These are phyloP conservation scores for Triplophysa yarkandensis DNA, from an alignment of 2,797 vertebrate species.

Conservation along the genomic window DNA sequence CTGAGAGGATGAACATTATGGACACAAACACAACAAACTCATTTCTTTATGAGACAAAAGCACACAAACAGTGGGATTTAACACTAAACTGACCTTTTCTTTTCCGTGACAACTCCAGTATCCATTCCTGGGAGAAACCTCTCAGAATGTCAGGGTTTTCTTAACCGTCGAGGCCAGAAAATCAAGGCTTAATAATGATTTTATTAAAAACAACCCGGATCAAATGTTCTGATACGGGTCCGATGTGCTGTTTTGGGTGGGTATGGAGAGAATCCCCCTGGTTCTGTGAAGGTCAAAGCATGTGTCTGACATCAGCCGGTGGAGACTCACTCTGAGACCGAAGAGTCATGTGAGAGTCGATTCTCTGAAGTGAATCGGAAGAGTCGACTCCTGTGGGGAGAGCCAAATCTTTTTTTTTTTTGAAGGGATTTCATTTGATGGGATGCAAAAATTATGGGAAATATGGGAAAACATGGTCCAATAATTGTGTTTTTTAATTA, in stretches of 20 bases:
- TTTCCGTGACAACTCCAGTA: conserved; percentile 87
- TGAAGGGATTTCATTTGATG: too few relatives aligned
- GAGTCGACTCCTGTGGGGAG: too few relatives aligned
- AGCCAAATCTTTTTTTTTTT: too few relatives aligned
- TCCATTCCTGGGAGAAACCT: conserved; percentile 76
- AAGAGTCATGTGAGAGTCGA: too few relatives aligned
- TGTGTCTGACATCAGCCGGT: conserved; percentile 10
- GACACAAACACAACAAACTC: background rate
- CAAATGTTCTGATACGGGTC: background rate
- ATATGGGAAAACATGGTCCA: too few relatives aligned
- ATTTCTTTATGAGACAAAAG: background rate
- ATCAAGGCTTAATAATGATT: conserved; percentile 46
- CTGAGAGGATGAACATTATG: conserved; percentile 10
- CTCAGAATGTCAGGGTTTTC: conserved; percentile 51
- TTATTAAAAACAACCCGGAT: background rate
- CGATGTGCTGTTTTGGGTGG: background rate
- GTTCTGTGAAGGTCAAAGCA: conserved; percentile 48
- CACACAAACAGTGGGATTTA: background rate
- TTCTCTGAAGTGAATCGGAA: too few relatives aligned
- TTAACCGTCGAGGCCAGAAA: conserved; percentile 42
- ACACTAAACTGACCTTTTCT: conserved; percentile 90
- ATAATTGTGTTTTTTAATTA: too few relatives aligned
- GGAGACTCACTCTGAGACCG: conserved; percentile 20
- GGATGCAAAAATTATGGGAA: too few relatives aligned
- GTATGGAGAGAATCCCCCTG: conserved; percentile 26